These are phyloP conservation scores for Willowsia nigromaculata DNA, from an alignment of 2,888 invertebrate species.

Conservation along the genomic window DNA sequence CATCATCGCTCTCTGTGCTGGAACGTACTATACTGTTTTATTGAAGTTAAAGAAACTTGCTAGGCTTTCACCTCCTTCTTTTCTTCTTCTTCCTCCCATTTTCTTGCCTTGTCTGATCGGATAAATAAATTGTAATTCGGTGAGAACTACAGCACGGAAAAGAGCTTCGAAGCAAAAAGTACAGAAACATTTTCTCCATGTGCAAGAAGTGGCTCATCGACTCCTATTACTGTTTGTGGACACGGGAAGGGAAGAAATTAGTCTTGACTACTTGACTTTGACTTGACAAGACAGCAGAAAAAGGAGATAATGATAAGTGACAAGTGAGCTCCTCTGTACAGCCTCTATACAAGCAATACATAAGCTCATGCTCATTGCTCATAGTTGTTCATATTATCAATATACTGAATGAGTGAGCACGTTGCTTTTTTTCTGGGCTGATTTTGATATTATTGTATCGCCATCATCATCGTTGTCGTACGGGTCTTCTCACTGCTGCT, in stretches of 20 bases:
- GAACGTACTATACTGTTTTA: background rate
- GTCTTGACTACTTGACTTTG: constrained; percentile 60
- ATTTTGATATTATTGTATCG: constrained; percentile 40
- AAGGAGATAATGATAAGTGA: constrained; percentile 66
- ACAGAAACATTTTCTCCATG: background rate
- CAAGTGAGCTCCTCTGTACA: constrained; percentile 37
- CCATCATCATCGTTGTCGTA: background rate
- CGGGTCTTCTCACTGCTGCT: constrained; percentile 15
- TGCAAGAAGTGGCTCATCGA: constrained; percentile 36
- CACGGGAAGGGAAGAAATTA: constrained; percentile 57
- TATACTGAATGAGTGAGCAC: too few species aligned
- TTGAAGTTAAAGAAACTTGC: background rate
- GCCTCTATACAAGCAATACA: too few species aligned
- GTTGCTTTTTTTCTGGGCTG: constrained; percentile 6
- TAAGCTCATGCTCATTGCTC: too few species aligned
- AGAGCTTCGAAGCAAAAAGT: background rate
- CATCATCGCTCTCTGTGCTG: background rate
- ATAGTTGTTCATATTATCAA: background rate
- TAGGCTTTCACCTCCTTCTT: constrained; percentile 45
- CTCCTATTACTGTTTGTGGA: constrained; percentile 60
- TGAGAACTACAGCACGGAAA: background rate
- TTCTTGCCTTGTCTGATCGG: constrained; percentile 37
- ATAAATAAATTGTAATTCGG: constrained; percentile 45
- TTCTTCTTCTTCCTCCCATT: background rate
- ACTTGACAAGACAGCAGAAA: constrained; percentile 58